Conservation (phyloP, 2,113 vertebrate genomes). For the Notothenia coriiceps region DNA sequence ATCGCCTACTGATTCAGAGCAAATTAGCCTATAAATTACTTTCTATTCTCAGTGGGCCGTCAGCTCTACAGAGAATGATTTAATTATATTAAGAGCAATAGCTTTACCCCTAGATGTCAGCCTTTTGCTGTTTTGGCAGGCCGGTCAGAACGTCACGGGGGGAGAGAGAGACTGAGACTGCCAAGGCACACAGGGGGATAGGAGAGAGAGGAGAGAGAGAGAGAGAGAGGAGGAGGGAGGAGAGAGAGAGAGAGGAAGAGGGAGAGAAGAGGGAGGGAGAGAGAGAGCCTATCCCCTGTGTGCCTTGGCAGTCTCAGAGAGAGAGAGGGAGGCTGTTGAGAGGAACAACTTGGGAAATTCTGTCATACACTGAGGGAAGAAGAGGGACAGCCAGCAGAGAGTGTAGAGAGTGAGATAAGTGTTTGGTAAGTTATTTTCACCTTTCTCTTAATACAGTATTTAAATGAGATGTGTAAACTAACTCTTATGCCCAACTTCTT, state of each 20-base stretch:
- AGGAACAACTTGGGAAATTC: conserved; percentile 72
- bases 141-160: conserved; percentile 21
- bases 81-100: neutral
- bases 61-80: neutral
- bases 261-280: conserved; percentile 15
- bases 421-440: conserved; percentile 64
- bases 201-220: neutral
- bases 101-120: conserved; percentile 59
- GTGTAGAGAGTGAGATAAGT: conserved; percentile 48
- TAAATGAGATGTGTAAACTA: neutral
- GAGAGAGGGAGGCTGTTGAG: conserved; percentile 11
- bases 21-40: conserved; percentile 48
- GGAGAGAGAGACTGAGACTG: neutral
- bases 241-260: conserved; percentile 23
- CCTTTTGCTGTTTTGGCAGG: conserved; percentile 17
- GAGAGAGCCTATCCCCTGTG: too few relatives aligned
- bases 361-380: conserved; percentile 52
- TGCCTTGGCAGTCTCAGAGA: too few relatives aligned
- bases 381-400: conserved; percentile 31
- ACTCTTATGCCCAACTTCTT: neutral
- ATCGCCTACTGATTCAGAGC: neutral
- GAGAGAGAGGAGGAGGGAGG: conserved; percentile 21
- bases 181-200: too few relatives aligned
- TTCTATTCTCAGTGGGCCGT: conserved; percentile 22
- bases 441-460: neutral